phyloP scores from a whole-genome alignment of 2,888 invertebrate genomes.

The Harpagoxenus sublaevis region DNA sequence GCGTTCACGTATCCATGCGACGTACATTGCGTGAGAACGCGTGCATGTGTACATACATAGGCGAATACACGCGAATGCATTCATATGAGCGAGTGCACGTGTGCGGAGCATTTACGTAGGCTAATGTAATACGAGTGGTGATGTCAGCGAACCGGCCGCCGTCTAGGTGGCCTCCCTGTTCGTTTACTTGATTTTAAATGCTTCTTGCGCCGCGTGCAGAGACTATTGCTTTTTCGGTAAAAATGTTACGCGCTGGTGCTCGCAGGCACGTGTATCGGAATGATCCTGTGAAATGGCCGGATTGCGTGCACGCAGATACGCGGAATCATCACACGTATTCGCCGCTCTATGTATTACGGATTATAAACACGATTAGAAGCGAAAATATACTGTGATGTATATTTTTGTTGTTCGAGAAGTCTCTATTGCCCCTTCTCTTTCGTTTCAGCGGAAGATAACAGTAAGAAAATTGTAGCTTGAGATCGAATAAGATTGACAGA shows the following conservation, averaged over 20 bases:
- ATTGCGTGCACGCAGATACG: constrained; percentile 28
- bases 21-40: constrained; percentile 8
- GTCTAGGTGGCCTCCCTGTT: constrained; percentile 57
- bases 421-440: constrained; percentile 6
- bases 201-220: constrained; percentile 15
- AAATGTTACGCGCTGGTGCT: constrained; percentile 2
- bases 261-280: not conserved
- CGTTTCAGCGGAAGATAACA: not conserved
- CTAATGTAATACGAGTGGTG: constrained; percentile 81
- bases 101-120: constrained; percentile 80
- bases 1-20: constrained; percentile 19
- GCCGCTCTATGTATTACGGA: not conserved
- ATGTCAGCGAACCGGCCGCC: constrained; percentile 77
- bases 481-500: not conserved
- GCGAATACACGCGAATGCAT: constrained; percentile 1
- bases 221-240: constrained; percentile 23
- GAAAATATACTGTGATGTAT: constrained; percentile 38
- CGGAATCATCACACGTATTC: constrained; percentile 6
- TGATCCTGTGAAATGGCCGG: not conserved
- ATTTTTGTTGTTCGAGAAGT: constrained; percentile 27
- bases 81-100: constrained; percentile 37
- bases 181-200: constrained; percentile 47
- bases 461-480: not conserved
- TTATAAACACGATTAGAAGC: constrained; percentile 24
- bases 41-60: not conserved